Conservation (phyloP, 2,797 vertebrate species). For the Carapus acus region DNA sequence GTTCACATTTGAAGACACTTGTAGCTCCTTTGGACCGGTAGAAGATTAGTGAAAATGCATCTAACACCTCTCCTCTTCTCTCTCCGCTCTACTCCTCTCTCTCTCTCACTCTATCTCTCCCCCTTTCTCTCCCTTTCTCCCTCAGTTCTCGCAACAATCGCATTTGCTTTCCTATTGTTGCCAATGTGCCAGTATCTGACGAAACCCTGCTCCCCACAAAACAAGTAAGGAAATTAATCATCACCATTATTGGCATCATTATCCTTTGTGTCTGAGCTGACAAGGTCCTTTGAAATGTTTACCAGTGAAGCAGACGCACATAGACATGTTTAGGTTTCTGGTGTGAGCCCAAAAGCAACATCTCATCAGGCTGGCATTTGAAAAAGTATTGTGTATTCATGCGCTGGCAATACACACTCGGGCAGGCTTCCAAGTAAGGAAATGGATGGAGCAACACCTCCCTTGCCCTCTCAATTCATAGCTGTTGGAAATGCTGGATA, state of each 20-base stretch:
- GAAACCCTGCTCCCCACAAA: conserved; percentile 94
- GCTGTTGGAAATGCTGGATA: no score
- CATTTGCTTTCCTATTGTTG: conserved; percentile 97
- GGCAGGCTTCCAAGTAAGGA: no score
- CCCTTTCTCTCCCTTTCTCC: conserved; percentile 37
- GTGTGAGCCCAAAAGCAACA: no score
- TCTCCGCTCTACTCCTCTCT: conserved; percentile 41
- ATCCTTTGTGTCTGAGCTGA: no score
- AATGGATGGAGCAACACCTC: no score
- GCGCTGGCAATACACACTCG: no score
- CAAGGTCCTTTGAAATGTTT: no score
- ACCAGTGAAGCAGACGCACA: no score
- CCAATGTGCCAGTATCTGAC: conserved; percentile 99
- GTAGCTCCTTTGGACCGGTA: conserved; percentile 25
- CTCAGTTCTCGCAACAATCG: conserved; percentile 96
- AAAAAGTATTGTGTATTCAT: no score
- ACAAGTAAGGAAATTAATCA: conserved; percentile 95
- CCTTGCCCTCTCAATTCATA: no score
- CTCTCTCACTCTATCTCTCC: conserved; percentile 34
- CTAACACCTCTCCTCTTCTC: conserved; percentile 9
- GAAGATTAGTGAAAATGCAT: conserved; percentile 20
- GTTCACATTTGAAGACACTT: conserved; percentile 35
- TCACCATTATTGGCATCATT: neutral
- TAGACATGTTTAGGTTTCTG: no score
- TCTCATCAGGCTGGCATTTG: no score